Percentiles rank a stretch among this genome's conserved stretches.
phyloP scores from a whole-genome alignment of 2,113 vertebrate species.

The Vulpes vulpes region DNA sequence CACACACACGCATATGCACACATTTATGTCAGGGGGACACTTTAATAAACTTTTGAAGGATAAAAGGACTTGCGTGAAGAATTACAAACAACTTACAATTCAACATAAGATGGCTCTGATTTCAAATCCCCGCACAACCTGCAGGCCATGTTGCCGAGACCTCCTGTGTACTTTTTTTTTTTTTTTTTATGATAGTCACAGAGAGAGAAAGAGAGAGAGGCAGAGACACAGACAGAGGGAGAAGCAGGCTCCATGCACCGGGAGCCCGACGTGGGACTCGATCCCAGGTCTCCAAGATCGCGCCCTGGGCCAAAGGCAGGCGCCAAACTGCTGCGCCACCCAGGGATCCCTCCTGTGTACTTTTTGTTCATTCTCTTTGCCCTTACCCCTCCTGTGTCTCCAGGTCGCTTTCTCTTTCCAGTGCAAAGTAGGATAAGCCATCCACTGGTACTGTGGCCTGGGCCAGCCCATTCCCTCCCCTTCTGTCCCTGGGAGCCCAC shows the following conservation, averaged over 20 bases:
- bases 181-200: too few relatives aligned
- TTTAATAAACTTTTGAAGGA: not conserved
- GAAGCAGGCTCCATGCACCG: too few relatives aligned
- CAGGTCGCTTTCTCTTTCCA: not conserved
- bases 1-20: not conserved
- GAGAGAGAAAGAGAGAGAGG: too few relatives aligned
- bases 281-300: too few relatives aligned
- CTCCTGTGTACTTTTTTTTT: not conserved
- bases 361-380: not conserved
- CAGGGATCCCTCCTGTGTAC: not conserved
- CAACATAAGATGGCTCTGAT: not conserved
- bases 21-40: not conserved
- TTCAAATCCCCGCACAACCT: not conserved
- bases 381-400: not conserved
- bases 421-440: not conserved
- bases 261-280: too few relatives aligned
- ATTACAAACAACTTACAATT: not conserved
- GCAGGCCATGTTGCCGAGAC: accelerated
- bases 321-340: too few relatives aligned
- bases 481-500: not conserved
- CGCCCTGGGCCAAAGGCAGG: too few relatives aligned
- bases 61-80: not conserved
- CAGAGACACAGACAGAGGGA: too few relatives aligned
- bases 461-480: not conserved
- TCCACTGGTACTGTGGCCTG: not conserved